Evolutionary conservation across 92 coral and sea anemone genomes (phyloP), one percentile per base, ranked within the genome.

Genomic region (Isaurus tuberculatus): DNA sequence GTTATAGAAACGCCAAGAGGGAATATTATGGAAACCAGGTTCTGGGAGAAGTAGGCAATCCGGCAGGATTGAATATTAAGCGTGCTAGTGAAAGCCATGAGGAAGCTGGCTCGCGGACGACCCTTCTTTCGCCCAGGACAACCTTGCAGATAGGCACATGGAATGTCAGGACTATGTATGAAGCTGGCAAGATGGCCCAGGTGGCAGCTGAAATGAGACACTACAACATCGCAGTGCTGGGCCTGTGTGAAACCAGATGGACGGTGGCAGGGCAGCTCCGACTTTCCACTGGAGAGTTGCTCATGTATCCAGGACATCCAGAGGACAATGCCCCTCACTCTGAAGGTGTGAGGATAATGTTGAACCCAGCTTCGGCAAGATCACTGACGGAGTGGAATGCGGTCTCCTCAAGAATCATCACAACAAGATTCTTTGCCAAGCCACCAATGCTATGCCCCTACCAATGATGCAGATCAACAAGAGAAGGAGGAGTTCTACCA

Each of bases 271-370:
- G 22, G 27, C 65, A 57, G 65, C 65, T 57, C 65, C 26, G 65
- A 57, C 65, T 57, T 57, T 57, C 65, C 65, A 57, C 65, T 57
- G 65, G 65, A 57, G 65, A 57, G 65, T 57, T 57, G 65, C 65
- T 57, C 22, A 57, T 57, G 65, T 57, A 57, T 57, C 16, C 65
- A 23, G 44, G 44, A 40, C 44, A 1, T 40, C 44, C 44, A 13
- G 44, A 40, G 44, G 44, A 40, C 44, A 40, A 40, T 40, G 44
- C 7, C 44, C 44, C 44, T 40, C 44, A 40, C 44, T 40, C 7
- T 40, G 5, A 40, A 40, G 44, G 44, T 40, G 44, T 40, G 44
- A 13, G 44, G 44, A 40, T 40, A 13, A 40, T 40, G 7, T 40
- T 40, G 46, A 40, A 40, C 46, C 46, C 46, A 40, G 46, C 46